Evolutionary conservation across 2,888 invertebrate species (phyloP), one percentile per base, ranked within the genome.

Genomic region (Vesta saturnalis): DNA sequence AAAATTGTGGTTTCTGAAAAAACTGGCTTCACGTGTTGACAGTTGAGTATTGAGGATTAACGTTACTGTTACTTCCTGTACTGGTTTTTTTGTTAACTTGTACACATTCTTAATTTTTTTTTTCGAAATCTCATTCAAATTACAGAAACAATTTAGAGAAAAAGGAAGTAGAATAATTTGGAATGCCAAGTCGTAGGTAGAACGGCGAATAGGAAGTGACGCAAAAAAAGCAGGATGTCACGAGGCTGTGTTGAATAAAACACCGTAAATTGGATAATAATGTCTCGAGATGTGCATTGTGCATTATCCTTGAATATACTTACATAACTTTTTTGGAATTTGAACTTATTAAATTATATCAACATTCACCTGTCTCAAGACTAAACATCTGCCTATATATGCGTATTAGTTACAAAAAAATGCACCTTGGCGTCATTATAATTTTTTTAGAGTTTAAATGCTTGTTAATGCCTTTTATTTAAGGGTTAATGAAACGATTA

Each of bases 161-260:
- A 67, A 55, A 59, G 67, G 61, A 61, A 62, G 67, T 39, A 49
- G 15, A 12, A 30, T 43, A 57, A 61, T 67, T 67, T 58, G 67
- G 54, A 67, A 63, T 67, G 57, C 62, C 62, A 43, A 57, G 63
- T 58, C 30, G 63, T 67, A 67, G 62, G 67, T 67, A 67, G 67
- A 47, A 18, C 30, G 52, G 52, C 23, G 57, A 67, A 62, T 63
- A 23, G 67, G 67, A 65, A 65, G 59, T 70, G 70, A 67, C 70
- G 79, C 77, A 73, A 69, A 39, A 39, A 68, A 74, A 71, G 73
- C 77, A 79, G 80, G 80, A 80, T 79, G 80, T 79, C 78, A 77
- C 78, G 78, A 75, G 75, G 65, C 72, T 63, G 71, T 65, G 62
- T 57, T 64, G 73, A 77, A 74, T 74, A 74, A 71, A 73, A 75